Evolutionary conservation across 2,113 vertebrate genomes (phyloP).

Genomic region (Microtus pennsylvanicus): DNA sequence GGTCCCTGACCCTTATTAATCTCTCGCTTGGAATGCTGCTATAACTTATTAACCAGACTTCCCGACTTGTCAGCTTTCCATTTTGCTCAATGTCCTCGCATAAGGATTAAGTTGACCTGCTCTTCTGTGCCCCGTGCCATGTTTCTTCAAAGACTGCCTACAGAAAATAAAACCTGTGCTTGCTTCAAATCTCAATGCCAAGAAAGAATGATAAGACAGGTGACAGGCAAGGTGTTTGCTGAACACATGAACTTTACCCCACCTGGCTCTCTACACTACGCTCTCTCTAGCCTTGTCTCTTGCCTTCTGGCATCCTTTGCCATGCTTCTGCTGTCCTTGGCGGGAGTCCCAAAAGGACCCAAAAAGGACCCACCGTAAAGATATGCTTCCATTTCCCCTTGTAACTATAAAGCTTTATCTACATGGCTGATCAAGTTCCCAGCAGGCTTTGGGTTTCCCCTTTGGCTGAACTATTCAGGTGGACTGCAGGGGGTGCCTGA

Average conservation of each 20-base stretch:
- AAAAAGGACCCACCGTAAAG: background rate
- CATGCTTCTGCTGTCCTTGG: background rate
- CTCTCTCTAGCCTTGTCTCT: background rate
- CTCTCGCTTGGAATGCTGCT: background rate
- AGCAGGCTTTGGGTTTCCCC: background rate
- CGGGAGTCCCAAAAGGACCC: background rate
- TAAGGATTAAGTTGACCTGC: background rate
- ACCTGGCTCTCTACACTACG: background rate
- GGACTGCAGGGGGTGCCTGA: background rate
- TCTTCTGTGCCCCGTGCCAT: background rate
- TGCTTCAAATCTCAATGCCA: background rate
- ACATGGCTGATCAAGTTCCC: background rate
- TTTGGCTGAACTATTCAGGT: background rate
- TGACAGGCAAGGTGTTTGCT: background rate
- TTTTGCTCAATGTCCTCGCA: background rate
- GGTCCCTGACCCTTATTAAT: background rate
- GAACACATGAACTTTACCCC: background rate
- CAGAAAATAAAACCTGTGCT: background rate
- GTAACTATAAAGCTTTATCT: background rate
- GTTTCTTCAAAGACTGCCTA: slow-evolving; percentile 19
- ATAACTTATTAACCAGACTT: slow-evolving; percentile 1
- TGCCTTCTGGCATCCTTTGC: background rate
- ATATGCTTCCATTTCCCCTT: background rate
- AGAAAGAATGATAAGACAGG: background rate
- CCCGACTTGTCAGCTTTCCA: background rate